Conservation (phyloP, 2,888 invertebrate species). For the Bombylius major region DNA sequence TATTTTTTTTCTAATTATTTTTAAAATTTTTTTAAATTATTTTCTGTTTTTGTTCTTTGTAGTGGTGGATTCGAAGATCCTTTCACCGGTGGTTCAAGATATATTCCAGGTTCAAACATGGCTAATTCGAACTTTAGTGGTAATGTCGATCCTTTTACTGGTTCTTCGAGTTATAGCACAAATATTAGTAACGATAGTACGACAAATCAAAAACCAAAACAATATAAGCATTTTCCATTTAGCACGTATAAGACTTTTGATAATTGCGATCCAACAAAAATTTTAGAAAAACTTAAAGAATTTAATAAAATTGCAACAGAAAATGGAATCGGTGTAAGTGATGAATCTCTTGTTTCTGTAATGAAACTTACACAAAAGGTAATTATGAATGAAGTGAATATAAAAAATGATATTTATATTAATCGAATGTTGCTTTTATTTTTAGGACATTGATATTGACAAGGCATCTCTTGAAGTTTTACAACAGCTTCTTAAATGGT, state of each 20-base stretch:
- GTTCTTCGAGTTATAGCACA: conserved; percentile 56
- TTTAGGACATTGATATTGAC: conserved; percentile 20
- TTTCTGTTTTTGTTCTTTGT: conserved; percentile 2
- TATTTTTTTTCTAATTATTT: background rate
- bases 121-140: conserved; percentile 26
- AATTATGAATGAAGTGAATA: conserved; percentile 6
- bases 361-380: conserved; percentile 46
- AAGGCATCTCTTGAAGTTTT: conserved; percentile 43
- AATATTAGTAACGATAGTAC: conserved; percentile 25
- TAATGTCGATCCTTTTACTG: conserved; percentile 54
- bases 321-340: conserved; percentile 40
- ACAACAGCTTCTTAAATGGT: conserved; percentile 57
- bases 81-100: conserved; percentile 53
- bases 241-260: conserved; percentile 55
- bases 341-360: conserved; percentile 46
- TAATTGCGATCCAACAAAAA: conserved; percentile 60
- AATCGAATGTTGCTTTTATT: too few species aligned
- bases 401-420: background rate
- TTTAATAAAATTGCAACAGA: conserved; percentile 53
- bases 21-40: background rate
- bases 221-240: conserved; percentile 33
- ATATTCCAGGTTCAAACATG: conserved; percentile 44
- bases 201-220: background rate
- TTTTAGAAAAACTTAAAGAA: conserved; percentile 59
- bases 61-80: conserved; percentile 47